Evolutionary conservation across 2,113 vertebrate species (phyloP).

Genomic region (Clupea harengus): DNA sequence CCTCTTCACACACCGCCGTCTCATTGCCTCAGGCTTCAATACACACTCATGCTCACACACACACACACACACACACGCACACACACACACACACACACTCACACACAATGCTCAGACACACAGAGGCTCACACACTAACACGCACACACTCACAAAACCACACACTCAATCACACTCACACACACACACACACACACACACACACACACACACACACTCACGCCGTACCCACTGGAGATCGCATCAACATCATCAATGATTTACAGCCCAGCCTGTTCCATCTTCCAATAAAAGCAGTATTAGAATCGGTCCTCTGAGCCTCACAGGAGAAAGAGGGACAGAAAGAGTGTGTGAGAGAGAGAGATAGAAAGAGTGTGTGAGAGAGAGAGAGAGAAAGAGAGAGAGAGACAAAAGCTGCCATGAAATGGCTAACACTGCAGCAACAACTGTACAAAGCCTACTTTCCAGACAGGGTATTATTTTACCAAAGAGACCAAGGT

Average conservation of each 20-base stretch:
- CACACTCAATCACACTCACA: background rate
- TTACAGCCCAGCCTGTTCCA: background rate
- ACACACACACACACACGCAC: background rate
- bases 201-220: background rate
- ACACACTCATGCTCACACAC: constrained; percentile 30
- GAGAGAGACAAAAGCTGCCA: background rate
- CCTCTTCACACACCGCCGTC: background rate
- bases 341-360: background rate
- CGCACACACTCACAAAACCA: background rate
- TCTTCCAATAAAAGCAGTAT: constrained; percentile 13
- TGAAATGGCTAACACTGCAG: background rate
- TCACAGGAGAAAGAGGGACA: background rate
- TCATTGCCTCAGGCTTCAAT: background rate
- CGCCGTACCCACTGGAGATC: background rate
- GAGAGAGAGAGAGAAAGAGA: background rate
- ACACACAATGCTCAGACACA: background rate
- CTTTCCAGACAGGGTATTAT: background rate
- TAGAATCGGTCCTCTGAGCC: background rate
- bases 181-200: background rate
- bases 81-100: background rate
- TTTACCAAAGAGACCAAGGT: background rate
- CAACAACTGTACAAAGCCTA: background rate
- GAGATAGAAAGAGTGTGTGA: background rate
- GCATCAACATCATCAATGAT: constrained; percentile 16
- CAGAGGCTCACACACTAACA: background rate